phyloP scores from a whole-genome alignment of 1,140 invertebrate genomes.

The Apis laboriosa region DNA sequence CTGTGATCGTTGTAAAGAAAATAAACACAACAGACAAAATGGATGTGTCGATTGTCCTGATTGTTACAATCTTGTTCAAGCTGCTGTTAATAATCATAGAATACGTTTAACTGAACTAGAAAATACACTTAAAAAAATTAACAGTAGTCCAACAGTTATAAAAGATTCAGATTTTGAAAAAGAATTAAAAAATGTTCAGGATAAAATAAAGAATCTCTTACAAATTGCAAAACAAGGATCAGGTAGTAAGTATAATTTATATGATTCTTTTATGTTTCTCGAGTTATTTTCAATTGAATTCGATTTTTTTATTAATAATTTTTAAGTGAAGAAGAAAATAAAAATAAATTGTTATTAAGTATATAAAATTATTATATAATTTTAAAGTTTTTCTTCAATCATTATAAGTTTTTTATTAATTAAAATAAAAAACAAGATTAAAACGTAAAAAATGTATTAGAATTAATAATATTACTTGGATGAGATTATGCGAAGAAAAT shows the following conservation, averaged over 20 bases:
- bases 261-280: too few relatives aligned
- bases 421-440: too few relatives aligned
- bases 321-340: too few relatives aligned
- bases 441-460: too few relatives aligned
- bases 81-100: constrained; percentile 91
- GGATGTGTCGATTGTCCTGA: constrained; percentile 95
- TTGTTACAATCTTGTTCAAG: constrained; percentile 96
- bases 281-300: too few relatives aligned
- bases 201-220: constrained; percentile 86
- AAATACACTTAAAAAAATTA: constrained; percentile 85
- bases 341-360: too few relatives aligned
- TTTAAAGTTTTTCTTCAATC: too few relatives aligned
- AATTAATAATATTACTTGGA: neutral
- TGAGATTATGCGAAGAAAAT: neutral
- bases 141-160: constrained; percentile 89
- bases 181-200: constrained; percentile 87
- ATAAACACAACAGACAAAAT: constrained; percentile 92
- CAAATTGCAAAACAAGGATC: constrained; percentile 86
- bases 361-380: too few relatives aligned
- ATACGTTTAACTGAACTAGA: constrained; percentile 88
- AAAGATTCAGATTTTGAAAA: constrained; percentile 92
- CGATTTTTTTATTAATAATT: too few relatives aligned
- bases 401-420: too few relatives aligned
- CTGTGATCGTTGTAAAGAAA: constrained; percentile 97
- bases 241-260: constrained; percentile 78